phyloP scores from a whole-genome alignment of 2,888 invertebrate genomes.

The Erebia ligea region DNA sequence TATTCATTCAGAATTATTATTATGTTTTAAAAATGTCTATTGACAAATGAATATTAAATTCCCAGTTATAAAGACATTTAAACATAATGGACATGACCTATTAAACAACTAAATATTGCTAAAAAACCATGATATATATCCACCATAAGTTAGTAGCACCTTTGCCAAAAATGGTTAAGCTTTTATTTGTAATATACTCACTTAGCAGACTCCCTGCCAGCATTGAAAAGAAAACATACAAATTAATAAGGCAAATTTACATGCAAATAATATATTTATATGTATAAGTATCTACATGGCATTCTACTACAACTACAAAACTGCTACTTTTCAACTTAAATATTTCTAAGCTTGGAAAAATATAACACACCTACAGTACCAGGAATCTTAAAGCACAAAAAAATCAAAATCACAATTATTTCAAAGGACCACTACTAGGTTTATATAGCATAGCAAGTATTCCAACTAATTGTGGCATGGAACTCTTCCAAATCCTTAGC shows the following conservation, averaged over 20 bases:
- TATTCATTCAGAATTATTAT: neutral
- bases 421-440: no score
- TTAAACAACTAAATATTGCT: slow-evolving; percentile 7
- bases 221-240: slow-evolving; percentile 70
- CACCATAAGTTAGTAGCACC: slow-evolving; percentile 13
- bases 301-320: slow-evolving; percentile 5
- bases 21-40: neutral
- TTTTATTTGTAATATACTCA: slow-evolving; percentile 61
- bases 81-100: neutral
- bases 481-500: no score
- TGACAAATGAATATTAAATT: neutral
- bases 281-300: neutral
- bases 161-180: slow-evolving; percentile 6
- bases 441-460: no score
- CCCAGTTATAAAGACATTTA: neutral
- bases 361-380: no score
- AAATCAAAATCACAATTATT: no score
- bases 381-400: no score
- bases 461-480: no score
- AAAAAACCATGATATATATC: slow-evolving; percentile 8
- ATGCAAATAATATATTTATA: neutral
- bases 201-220: slow-evolving; percentile 83
- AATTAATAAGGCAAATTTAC: slow-evolving; percentile 50
- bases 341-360: neutral
- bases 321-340: neutral